Conservation (phyloP, 2,113 vertebrate genomes). For the Trogon melanurus region DNA sequence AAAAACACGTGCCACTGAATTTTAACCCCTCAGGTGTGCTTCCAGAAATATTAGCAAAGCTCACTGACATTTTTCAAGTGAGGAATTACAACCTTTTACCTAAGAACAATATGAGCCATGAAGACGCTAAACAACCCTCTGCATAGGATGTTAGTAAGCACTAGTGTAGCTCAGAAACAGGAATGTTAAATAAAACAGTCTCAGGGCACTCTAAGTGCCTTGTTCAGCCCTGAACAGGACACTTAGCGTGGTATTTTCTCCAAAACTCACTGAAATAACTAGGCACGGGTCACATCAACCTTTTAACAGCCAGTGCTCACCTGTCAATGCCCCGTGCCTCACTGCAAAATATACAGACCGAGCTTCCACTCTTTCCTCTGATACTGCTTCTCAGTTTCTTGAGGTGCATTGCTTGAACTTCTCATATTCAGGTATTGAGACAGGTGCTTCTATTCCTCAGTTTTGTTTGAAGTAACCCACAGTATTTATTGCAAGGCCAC, state of each 20-base stretch:
- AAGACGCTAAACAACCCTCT: neutral
- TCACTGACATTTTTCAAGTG: neutral
- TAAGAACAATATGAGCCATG: neutral
- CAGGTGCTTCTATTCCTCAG: neutral
- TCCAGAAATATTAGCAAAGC: neutral
- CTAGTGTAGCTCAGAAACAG: neutral
- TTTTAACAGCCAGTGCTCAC: neutral
- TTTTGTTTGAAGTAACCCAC: neutral
- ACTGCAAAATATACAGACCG: neutral
- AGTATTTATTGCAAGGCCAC: neutral
- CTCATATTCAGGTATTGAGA: neutral
- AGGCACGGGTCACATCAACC: neutral
- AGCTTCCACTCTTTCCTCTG: neutral
- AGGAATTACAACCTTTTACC: neutral
- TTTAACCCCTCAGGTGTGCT: neutral
- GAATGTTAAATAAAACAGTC: neutral
- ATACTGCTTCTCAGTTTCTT: neutral
- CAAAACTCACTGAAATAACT: neutral
- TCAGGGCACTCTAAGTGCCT: too few species aligned
- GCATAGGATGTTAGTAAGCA: neutral
- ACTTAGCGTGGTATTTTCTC: neutral
- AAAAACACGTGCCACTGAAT: neutral
- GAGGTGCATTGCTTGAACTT: neutral
- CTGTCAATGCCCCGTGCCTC: accelerated
- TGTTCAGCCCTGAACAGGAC: neutral